A percentile compares a stretch with the other conserved stretches of the same genome.
Conservation (phyloP, 2,113 vertebrate genomes). For the Perca schrenkii region DNA sequence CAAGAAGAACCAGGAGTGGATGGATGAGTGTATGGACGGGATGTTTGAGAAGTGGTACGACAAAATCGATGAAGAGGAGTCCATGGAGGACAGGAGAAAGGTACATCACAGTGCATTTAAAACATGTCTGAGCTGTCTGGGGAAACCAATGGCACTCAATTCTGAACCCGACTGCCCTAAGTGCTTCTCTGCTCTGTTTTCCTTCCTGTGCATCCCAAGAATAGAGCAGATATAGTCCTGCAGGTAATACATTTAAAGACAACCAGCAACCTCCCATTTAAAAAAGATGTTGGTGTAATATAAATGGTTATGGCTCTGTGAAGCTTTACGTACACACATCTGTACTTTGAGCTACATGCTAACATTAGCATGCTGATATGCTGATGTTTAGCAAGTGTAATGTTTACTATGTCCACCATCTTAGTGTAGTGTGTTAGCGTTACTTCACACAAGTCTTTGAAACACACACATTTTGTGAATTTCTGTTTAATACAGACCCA, state of each 20-base stretch:
- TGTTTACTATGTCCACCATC: background rate
- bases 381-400: background rate
- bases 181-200: background rate
- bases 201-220: background rate
- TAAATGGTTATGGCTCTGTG: background rate
- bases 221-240: slow-evolving; percentile 1
- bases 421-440: background rate
- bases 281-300: no score
- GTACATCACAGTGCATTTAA: slow-evolving; percentile 73
- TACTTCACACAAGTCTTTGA: background rate
- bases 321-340: background rate
- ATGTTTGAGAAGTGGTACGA: slow-evolving; percentile 99
- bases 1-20: slow-evolving; percentile 96
- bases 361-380: background rate
- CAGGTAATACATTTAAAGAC: no score
- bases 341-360: background rate
- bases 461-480: background rate
- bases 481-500: background rate
- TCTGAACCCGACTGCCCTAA: background rate
- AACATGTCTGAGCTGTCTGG: background rate
- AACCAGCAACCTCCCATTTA: no score
- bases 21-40: slow-evolving; percentile 97
- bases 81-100: slow-evolving; percentile 93
- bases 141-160: background rate
- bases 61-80: slow-evolving; percentile 93